Conservation (phyloP, 2,888 invertebrate species). For the Buathra laborator region DNA sequence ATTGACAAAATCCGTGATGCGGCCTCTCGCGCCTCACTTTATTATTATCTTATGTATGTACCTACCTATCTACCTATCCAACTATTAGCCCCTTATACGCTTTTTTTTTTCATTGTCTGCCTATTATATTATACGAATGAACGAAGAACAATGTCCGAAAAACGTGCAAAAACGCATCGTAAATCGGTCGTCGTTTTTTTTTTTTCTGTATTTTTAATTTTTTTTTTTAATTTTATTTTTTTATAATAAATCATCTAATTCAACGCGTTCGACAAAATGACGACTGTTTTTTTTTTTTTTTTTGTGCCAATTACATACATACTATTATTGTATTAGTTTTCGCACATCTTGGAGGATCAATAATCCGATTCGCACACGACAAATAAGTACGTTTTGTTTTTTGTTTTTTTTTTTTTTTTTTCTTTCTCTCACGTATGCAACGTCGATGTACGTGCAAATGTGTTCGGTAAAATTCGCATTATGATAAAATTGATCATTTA, state of each 20-base stretch:
- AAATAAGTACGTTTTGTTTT: slow-evolving; percentile 4
- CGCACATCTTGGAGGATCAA: slow-evolving; percentile 29
- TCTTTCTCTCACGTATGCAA: slow-evolving; percentile 65
- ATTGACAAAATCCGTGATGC: slow-evolving; percentile 47
- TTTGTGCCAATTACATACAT: slow-evolving; percentile 66
- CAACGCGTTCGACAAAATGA: slow-evolving; percentile 61
- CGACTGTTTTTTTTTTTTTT: slow-evolving; percentile 39
- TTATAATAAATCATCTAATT: slow-evolving; percentile 55
- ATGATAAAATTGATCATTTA: slow-evolving; percentile 61
- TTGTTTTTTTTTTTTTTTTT: slow-evolving; percentile 27
- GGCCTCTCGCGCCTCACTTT: slow-evolving; percentile 60
- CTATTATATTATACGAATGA: slow-evolving; percentile 69
- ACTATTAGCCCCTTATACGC: slow-evolving; percentile 68
- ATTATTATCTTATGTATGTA: slow-evolving; percentile 67
- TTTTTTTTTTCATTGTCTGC: slow-evolving; percentile 61
- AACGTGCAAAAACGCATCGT: slow-evolving; percentile 68
- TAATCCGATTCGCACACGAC: slow-evolving; percentile 37
- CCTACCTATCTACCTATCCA: slow-evolving; percentile 74
- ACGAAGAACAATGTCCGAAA: slow-evolving; percentile 66
- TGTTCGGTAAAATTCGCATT: slow-evolving; percentile 60
- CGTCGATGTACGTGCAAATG: slow-evolving; percentile 61
- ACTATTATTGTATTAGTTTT: slow-evolving; percentile 60
- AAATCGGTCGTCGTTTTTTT: slow-evolving; percentile 52
- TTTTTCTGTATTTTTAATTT: background rate
- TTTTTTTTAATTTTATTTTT: background rate